Evolutionary conservation across 2,888 invertebrate genomes (phyloP).

Genomic region (Aquatica leii): DNA sequence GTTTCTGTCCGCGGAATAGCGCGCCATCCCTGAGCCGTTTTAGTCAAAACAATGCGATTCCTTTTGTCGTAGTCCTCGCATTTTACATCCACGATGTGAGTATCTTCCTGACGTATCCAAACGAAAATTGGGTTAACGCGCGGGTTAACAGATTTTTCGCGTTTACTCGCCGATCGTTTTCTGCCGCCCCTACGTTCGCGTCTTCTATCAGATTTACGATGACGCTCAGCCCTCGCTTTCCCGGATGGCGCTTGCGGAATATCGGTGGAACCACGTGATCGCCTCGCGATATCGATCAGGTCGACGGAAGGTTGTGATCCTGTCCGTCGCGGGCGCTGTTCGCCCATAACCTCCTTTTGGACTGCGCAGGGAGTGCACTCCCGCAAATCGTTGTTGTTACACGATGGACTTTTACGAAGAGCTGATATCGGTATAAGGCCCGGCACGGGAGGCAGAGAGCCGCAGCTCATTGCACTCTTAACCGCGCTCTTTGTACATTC

Average conservation of each 20-base stretch:
- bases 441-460: constrained; percentile 58
- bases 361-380: constrained; percentile 55
- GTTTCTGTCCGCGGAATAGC: constrained; percentile 81
- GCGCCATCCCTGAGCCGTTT: constrained; percentile 83
- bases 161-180: constrained; percentile 45
- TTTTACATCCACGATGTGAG: constrained; percentile 82
- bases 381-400: constrained; percentile 42
- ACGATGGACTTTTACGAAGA: constrained; percentile 52
- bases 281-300: constrained; percentile 58
- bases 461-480: constrained; percentile 56
- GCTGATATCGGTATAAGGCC: constrained; percentile 60
- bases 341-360: constrained; percentile 58
- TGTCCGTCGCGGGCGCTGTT: constrained; percentile 59
- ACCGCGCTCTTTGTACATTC: constrained; percentile 41
- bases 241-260: constrained; percentile 58
- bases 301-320: constrained; percentile 55
- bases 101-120: constrained; percentile 84
- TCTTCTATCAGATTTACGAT: constrained; percentile 62
- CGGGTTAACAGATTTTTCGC: constrained; percentile 62
- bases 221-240: constrained; percentile 60
- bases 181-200: constrained; percentile 55
- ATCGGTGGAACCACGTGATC: constrained; percentile 59
- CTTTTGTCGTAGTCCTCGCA: constrained; percentile 89
- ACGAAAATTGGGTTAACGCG: constrained; percentile 84
- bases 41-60: constrained; percentile 83